Evolutionary conservation across 2,888 invertebrate genomes (phyloP), one percentile per base, ranked within the genome.

Genomic region (Hydropsyche betteni): DNA sequence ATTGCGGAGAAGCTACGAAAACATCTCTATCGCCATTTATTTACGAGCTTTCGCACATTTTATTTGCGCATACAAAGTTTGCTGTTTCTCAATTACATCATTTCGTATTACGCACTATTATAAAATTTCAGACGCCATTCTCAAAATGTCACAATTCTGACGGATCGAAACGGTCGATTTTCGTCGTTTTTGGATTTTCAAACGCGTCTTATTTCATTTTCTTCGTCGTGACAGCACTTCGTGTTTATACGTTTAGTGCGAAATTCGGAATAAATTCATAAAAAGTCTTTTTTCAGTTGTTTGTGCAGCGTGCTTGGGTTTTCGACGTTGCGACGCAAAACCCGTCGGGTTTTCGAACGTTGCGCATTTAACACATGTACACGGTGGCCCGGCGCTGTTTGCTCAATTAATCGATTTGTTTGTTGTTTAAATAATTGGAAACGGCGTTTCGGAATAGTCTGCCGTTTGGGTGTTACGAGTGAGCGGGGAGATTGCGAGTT

Each of bases 241-340:
- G 2, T 2, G 52, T 52, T 52, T 12, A 12, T 52, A n/a, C 52
- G 52, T 52, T 52, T 52, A 10, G 10, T n/a, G 12, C 52, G 2
- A 52, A 52, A n/a, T 12, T 52, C 2, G n/a, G 44, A 44, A 44
- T 10, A 44, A 44, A 44, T 44, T 44, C 1, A 44, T 44, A 10
- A 44, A 44, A 44, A 44, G 44, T 44, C 24, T 24, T 24, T 24
- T 44, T 44, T 44, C 44, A 44, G 44, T 44, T 24, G 69, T 69
- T 16, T 51, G 50, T 10, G 50, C 14, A 24, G n/a, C 24, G 16
- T 55, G 55, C 24, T 7, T n/a, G 10, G 12, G 64, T 34, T 12
- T 36, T 64, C 64, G 69, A 75, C 61, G 61, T 64, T 77, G 55
- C 77, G 77, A 68, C 77, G 77, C 75, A 77, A 73, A 77, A 77